Percentiles rank a stretch among this genome's conserved stretches.
Conservation (phyloP, 2,113 vertebrate genomes). For the Oxyura jamaicensis region DNA sequence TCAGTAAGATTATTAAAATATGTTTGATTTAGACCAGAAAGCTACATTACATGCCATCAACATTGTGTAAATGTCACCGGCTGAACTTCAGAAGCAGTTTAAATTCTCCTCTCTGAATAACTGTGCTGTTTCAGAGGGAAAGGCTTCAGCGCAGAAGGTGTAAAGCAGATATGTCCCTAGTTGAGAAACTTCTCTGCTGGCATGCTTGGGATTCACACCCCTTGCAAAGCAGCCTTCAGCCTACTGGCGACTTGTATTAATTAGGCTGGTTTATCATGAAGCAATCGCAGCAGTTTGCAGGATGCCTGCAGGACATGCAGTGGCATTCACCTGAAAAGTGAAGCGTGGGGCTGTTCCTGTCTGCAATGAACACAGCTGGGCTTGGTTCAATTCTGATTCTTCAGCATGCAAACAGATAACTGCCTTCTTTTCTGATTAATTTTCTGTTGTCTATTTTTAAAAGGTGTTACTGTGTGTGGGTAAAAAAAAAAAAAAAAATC, state of each 20-base stretch:
- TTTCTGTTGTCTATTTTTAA: not conserved
- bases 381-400: not conserved
- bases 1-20: not conserved
- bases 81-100: not conserved
- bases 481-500: too few relatives aligned
- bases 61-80: not conserved
- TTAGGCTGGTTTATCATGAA: fast-evolving
- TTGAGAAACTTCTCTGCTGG: not conserved
- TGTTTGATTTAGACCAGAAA: not conserved
- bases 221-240: not conserved
- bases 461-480: fast-evolving
- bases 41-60: not conserved
- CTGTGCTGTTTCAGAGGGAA: not conserved
- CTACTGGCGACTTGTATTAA: fast-evolving
- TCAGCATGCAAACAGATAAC: fast-evolving
- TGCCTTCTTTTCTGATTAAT: fast-evolving
- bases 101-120: not conserved
- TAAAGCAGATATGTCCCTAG: not conserved
- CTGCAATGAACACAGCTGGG: not conserved
- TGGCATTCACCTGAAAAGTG: not conserved
- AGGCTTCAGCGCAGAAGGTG: not conserved
- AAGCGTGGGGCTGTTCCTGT: not conserved
- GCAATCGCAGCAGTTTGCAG: fast-evolving
- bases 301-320: not conserved
- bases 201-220: not conserved